A percentile compares a stretch with the other conserved stretches of the same genome.
These are phyloP conservation scores for Protophormia terraenovae DNA, from an alignment of 2,888 invertebrate genomes.

Conservation along the genomic window DNA sequence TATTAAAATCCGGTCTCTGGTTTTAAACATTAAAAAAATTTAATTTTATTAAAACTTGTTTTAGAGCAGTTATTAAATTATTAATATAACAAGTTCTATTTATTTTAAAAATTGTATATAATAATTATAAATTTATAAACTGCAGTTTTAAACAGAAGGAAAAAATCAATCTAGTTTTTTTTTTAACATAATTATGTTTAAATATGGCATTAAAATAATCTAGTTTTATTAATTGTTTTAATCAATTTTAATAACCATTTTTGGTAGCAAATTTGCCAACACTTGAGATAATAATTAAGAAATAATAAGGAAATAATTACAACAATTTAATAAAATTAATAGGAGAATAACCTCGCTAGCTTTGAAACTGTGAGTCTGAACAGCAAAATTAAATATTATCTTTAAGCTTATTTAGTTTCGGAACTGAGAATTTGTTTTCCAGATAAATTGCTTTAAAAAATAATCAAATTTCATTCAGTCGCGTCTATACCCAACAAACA, in stretches of 20 bases:
- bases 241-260: neutral
- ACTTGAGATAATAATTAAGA: neutral
- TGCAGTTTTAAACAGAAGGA: neutral
- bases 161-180: neutral
- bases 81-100: neutral
- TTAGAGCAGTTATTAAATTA: neutral
- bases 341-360: too few species aligned
- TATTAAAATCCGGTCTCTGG: too few species aligned
- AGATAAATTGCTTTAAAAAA: too few species aligned
- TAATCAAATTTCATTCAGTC: too few species aligned
- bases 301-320: neutral
- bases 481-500: too few species aligned
- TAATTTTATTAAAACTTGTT: neutral
- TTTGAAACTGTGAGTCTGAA: too few species aligned
- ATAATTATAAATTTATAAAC: neutral
- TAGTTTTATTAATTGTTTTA: neutral
- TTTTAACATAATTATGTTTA: neutral
- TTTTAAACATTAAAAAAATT: neutral
- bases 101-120: neutral
- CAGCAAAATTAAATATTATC: too few species aligned
- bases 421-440: too few species aligned
- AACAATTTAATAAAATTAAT: slow-evolving; percentile 1
- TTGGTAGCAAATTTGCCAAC: neutral
- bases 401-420: too few species aligned
- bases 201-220: too few species aligned